Conservation (phyloP, 2,113 vertebrate species). For the Burhinus oedicnemus region DNA sequence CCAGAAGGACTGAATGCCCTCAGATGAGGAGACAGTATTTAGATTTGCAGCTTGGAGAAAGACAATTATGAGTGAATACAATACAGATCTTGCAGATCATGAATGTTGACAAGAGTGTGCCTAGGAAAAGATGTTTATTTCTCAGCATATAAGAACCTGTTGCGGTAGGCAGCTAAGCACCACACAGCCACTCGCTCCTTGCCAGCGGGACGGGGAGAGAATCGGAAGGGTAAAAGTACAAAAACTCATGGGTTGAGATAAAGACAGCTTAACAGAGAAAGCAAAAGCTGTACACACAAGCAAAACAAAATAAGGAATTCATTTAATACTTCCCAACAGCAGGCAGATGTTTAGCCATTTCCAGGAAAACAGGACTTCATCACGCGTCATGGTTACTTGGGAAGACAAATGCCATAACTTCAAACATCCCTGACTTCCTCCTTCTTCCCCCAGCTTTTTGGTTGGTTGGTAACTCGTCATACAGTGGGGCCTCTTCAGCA, state of each 20-base stretch:
- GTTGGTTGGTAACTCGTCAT: not conserved
- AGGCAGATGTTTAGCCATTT: not conserved
- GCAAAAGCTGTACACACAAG: not conserved
- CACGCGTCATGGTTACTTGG: accelerated
- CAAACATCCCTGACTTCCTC: not conserved
- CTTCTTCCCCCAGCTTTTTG: not conserved
- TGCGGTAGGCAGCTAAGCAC: not conserved
- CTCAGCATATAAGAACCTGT: not conserved
- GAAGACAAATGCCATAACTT: not conserved
- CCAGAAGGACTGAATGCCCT: not conserved
- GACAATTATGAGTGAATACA: not conserved
- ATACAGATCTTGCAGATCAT: not conserved
- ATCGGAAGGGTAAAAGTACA: not conserved
- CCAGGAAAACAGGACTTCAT: not conserved
- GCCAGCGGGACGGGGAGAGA: not conserved
- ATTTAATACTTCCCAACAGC: not conserved
- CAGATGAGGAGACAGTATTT: not conserved
- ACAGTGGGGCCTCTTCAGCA: not conserved
- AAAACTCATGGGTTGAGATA: not conserved
- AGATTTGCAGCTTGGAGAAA: not conserved
- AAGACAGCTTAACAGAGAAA: not conserved
- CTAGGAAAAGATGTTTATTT: not conserved
- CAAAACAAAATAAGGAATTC: not conserved
- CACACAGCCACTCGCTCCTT: not conserved
- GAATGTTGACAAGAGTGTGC: not conserved